Evolutionary conservation across 2,797 vertebrate species (phyloP).

Genomic region (Enteromius treurensis): DNA sequence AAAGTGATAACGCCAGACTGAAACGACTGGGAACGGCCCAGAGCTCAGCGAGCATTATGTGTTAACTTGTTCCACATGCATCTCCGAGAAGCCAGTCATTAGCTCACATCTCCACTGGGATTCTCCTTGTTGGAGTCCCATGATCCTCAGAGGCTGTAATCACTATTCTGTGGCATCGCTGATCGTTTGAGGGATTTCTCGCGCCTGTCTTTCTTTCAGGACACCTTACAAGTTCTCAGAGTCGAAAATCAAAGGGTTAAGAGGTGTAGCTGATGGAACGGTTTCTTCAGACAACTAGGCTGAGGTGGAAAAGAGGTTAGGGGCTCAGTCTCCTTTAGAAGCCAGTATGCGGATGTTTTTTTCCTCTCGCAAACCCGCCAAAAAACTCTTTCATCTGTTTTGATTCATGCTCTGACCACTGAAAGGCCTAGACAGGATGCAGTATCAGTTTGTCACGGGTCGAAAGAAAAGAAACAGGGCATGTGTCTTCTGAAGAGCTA

Average conservation of each 20-base stretch:
- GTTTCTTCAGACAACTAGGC: neutral
- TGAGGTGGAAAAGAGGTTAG: conserved; percentile 19
- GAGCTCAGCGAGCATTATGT: conserved; percentile 68
- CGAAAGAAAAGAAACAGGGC: conserved; percentile 58
- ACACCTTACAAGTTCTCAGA: conserved; percentile 27
- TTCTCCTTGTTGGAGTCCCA: conserved; percentile 37
- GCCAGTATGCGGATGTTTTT: conserved; percentile 29
- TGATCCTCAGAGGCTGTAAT: conserved; percentile 51
- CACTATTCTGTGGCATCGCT: conserved; percentile 34
- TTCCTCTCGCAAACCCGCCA: conserved; percentile 17
- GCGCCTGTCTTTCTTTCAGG: conserved; percentile 65
- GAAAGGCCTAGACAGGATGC: conserved; percentile 29
- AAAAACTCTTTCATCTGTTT: conserved; percentile 47
- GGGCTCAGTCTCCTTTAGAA: conserved; percentile 50
- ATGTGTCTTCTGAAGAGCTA: conserved; percentile 33
- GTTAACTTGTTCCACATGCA: conserved; percentile 78
- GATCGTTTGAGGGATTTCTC: conserved; percentile 44
- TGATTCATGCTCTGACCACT: conserved; percentile 58
- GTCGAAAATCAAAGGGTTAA: neutral
- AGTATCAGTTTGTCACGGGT: conserved; percentile 44
- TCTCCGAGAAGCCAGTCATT: conserved; percentile 63
- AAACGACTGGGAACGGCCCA: conserved; percentile 64
- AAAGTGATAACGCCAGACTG: conserved; percentile 73
- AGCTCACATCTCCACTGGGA: conserved; percentile 62
- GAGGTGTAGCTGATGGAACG: conserved; percentile 48